Evolutionary conservation across 2,113 vertebrate genomes (phyloP), one percentile per base, ranked within the genome.

Genomic region (Orthonyx spaldingii): DNA sequence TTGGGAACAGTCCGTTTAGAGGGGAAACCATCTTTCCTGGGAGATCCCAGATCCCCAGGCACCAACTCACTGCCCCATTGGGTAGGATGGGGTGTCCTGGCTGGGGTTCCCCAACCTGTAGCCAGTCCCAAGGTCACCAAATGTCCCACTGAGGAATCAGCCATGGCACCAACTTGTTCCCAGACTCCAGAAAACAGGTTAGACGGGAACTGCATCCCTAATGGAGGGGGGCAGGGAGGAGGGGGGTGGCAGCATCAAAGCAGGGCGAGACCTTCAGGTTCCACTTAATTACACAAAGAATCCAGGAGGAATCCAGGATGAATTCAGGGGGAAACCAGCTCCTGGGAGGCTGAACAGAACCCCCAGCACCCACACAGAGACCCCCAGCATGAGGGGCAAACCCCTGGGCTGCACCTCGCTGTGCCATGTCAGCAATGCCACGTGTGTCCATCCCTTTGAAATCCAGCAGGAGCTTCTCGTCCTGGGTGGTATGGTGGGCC

Each of bases 161-260:
- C 59, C 57, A 35, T 32, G 49, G 81, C 55, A 83, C 44, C 41
- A 59, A 68, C 71, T 74, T 74, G 71, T 90, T 87, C 37, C 60
- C 86, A 78, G 77, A 41, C 86, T 90, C 71, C 81, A 53, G 76
- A 39, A 68, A 90, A 93, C 93, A 83, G 90, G 93, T 93, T 87
- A 53, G 82, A 93, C 77, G 6, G 47, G 90, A 92, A 37, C 86
- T 53, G 93, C 86, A 78, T 74, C 71, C 65, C 32, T 78, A 66
- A 61, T 81, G 69, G 80, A 21, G 39, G 50, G n/a, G 55, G 46
- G 22, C 1, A 5, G 87, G 11, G 70, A 27, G 7, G 23, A 60
- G n/a, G 30, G 32, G 87, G 44, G 30, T 6, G 10, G 70, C 75
- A 55, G 71, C 59, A 39, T 52, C 83, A 66, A 55, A 83, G 77